Conservation (phyloP, 2,888 invertebrate genomes). For the Calameuta pallipes region DNA sequence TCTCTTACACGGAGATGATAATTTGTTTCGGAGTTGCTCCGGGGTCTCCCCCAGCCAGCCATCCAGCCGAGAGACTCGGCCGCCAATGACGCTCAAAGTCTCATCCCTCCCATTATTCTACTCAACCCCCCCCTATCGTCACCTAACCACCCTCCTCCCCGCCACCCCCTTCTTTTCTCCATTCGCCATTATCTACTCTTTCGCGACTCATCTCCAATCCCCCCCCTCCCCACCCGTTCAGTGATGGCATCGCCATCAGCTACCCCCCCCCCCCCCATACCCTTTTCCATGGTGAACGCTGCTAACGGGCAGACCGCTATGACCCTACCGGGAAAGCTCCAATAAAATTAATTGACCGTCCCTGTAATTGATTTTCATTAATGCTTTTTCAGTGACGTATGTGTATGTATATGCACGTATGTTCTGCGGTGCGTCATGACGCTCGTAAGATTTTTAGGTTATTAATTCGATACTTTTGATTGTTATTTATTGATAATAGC, state of each 20-base stretch:
- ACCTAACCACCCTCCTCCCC: not conserved
- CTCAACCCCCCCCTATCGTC: constrained; percentile 2
- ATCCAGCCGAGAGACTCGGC: not conserved
- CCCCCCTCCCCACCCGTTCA: not conserved
- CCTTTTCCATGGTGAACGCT: constrained; percentile 2
- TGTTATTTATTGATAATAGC: no score
- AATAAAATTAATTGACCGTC: constrained; percentile 22
- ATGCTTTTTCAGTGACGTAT: not conserved
- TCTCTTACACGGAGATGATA: constrained; percentile 21
- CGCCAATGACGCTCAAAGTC: not conserved
- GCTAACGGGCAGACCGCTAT: not conserved
- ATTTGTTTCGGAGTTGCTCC: constrained; percentile 21
- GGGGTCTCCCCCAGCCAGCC: not conserved
- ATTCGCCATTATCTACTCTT: no score
- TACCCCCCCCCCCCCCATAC: constrained; percentile 1
- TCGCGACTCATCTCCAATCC: not conserved
- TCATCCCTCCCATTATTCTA: not conserved
- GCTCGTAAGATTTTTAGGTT: no score
- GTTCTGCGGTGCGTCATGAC: no score
- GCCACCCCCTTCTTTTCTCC: not conserved
- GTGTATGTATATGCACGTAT: no score
- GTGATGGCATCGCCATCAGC: not conserved
- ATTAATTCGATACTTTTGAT: no score
- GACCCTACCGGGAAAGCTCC: constrained; percentile 12
- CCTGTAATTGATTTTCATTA: constrained; percentile 20